A percentile compares a stretch with the other conserved stretches of the same genome.
Evolutionary conservation across 2,888 invertebrate genomes (phyloP).

Genomic region (Troilus luridus): DNA sequence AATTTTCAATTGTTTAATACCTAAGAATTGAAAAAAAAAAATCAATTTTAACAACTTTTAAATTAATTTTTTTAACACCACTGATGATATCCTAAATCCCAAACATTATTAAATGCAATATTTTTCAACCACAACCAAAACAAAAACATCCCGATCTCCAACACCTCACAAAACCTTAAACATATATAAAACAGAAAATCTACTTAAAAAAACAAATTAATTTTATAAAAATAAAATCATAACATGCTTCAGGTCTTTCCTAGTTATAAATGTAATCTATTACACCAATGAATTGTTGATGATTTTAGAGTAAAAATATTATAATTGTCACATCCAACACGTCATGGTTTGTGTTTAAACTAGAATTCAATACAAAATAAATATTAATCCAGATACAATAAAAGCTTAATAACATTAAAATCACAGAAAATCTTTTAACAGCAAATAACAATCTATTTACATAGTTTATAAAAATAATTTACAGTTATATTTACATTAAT

Average conservation of each 20-base stretch:
- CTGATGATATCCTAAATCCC: background rate
- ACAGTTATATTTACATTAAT: conserved; percentile 17
- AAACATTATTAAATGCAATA: background rate
- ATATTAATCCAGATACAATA: background rate
- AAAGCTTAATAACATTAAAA: conserved; percentile 30
- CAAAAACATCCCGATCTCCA: background rate
- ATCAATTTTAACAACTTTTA: background rate
- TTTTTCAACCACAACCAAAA: background rate
- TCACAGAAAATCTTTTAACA: background rate
- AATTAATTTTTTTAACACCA: background rate
- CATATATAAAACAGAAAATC: background rate
- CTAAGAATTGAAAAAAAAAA: background rate
- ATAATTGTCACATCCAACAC: background rate
- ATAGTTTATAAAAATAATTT: conserved; percentile 36
- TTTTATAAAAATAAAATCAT: background rate
- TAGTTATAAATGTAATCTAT: background rate
- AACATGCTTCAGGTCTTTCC: background rate
- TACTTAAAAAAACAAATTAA: background rate
- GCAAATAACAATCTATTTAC: conserved; percentile 17
- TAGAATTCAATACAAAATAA: background rate
- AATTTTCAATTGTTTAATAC: background rate
- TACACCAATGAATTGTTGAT: background rate
- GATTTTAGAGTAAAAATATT: background rate
- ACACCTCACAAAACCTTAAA: background rate
- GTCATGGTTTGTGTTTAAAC: background rate